These are phyloP conservation scores for Sphecodes monilicornis DNA, from an alignment of 2,888 invertebrate genomes.

Conservation along the genomic window DNA sequence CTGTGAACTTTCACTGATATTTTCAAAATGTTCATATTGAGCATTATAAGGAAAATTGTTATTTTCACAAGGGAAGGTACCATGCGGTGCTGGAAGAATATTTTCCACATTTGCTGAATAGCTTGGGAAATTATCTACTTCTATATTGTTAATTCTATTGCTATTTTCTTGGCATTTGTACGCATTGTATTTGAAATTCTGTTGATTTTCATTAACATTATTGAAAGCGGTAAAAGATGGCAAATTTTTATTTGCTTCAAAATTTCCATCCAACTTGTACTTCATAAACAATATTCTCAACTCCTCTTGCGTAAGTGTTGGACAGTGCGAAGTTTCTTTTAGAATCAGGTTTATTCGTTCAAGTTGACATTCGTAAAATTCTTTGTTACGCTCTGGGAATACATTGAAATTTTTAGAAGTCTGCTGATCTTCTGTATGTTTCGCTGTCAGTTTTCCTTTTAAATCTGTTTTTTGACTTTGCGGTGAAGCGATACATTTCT, in stretches of 20 bases:
- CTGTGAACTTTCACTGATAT: neutral
- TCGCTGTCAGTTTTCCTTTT: neutral
- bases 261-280: constrained; percentile 58
- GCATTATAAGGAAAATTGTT: neutral
- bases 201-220: neutral
- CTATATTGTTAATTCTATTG: neutral
- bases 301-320: constrained; percentile 41
- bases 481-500: neutral
- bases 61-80: neutral
- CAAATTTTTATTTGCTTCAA: constrained; percentile 22
- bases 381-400: neutral
- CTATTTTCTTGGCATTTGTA: neutral
- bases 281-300: constrained; percentile 39
- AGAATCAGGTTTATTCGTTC: neutral
- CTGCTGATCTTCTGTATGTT: neutral
- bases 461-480: neutral
- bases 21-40: neutral
- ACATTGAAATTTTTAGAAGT: neutral
- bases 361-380: constrained; percentile 26
- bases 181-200: neutral
- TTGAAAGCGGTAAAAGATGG: constrained; percentile 5
- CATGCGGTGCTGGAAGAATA: neutral
- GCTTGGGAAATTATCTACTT: neutral
- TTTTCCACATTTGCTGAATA: neutral
- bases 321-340: constrained; percentile 1